phyloP scores from a whole-genome alignment of 2,888 invertebrate genomes.

The Alloplasta piceator region DNA sequence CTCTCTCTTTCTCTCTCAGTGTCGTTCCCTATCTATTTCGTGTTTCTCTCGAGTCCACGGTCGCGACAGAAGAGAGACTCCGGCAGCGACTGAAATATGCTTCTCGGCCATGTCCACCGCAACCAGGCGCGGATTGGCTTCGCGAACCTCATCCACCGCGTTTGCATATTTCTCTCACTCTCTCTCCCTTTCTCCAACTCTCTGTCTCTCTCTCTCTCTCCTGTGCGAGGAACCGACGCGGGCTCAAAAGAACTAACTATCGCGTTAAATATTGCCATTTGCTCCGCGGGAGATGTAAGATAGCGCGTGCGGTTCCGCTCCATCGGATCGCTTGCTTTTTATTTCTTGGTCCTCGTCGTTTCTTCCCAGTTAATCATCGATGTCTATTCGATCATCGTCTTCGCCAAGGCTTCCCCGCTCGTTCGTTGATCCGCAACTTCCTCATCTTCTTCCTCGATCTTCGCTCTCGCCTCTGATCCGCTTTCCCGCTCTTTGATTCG shows the following conservation, averaged over 20 bases:
- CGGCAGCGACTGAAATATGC: constrained; percentile 72
- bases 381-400: constrained; percentile 20
- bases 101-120: constrained; percentile 73
- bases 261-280: constrained; percentile 81
- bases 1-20: constrained; percentile 49
- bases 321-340: constrained; percentile 37
- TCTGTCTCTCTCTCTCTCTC: constrained; percentile 44
- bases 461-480: constrained; percentile 25
- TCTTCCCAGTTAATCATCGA: constrained; percentile 52
- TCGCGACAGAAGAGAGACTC: constrained; percentile 52
- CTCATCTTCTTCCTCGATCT: constrained; percentile 29
- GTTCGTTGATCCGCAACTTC: constrained; percentile 30
- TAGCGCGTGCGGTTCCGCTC: constrained; percentile 62
- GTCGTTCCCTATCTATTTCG: constrained; percentile 61
- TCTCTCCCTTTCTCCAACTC: constrained; percentile 45
- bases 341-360: constrained; percentile 26
- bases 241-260: constrained; percentile 69
- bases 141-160: constrained; percentile 56
- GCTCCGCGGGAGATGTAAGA: constrained; percentile 76
- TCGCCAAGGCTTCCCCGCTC: constrained; percentile 28
- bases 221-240: constrained; percentile 67
- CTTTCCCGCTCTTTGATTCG: too few species aligned
- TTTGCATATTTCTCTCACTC: constrained; percentile 50
- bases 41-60: constrained; percentile 44
- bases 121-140: constrained; percentile 73